Evolutionary conservation across 2,888 invertebrate species (phyloP).

Genomic region (Lasioglossum malachurum): DNA sequence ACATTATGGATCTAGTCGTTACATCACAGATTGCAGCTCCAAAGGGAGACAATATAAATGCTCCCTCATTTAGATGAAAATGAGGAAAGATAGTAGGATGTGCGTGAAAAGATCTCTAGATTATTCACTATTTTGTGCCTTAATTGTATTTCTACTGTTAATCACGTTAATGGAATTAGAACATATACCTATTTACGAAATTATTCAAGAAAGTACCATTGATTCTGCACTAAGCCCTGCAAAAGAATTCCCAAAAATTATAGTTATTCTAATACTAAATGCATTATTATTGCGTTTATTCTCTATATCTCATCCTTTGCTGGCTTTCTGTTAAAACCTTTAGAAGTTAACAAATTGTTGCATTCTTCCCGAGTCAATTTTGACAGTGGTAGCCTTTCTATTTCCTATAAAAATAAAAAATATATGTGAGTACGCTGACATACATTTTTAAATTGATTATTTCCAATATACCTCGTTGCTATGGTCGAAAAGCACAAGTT

Average conservation of each 20-base stretch:
- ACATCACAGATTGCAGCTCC: conserved; percentile 74
- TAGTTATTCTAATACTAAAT: conserved; percentile 3
- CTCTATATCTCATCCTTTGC: conserved; percentile 85
- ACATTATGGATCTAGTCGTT: conserved; percentile 65
- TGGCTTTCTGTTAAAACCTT: conserved; percentile 87
- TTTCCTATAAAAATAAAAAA: conserved; percentile 84
- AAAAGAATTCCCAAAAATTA: conserved; percentile 37
- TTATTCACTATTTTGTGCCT: conserved; percentile 56
- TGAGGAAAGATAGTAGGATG: conserved; percentile 47
- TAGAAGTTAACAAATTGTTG: conserved; percentile 87
- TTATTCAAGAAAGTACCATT: background rate
- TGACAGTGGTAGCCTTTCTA: conserved; percentile 88
- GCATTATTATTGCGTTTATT: background rate
- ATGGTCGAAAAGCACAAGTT: conserved; percentile 87
- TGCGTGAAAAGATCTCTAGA: conserved; percentile 61
- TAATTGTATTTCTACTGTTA: conserved; percentile 37
- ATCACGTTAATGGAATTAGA: conserved; percentile 15
- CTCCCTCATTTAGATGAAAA: conserved; percentile 64
- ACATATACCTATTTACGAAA: conserved; percentile 25
- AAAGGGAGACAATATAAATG: conserved; percentile 53
- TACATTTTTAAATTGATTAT: background rate
- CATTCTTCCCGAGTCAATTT: conserved; percentile 88
- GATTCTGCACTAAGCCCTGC: conserved; percentile 8
- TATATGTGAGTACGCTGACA: background rate
- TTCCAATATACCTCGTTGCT: conserved; percentile 84